Conservation (phyloP, 2,113 vertebrate species). For the Spilogale gracilis region DNA sequence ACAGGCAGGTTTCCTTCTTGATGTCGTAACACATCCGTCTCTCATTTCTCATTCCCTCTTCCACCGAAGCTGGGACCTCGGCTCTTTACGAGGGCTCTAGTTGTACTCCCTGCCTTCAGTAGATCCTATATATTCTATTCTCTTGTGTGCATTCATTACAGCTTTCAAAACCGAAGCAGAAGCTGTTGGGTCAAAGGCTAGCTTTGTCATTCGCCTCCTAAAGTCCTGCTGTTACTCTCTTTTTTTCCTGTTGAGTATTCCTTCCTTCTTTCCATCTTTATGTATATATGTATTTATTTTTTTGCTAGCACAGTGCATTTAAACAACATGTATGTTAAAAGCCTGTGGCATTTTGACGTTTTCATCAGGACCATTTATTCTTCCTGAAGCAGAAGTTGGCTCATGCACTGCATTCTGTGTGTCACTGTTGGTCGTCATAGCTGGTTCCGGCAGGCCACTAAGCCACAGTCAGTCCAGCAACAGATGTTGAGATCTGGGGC, state of each 20-base stretch:
- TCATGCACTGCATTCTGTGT: rapidly evolving
- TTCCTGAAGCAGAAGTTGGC: not conserved
- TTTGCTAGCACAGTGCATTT: not conserved
- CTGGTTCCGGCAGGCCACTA: not conserved
- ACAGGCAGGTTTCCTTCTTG: not conserved
- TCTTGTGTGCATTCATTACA: not conserved
- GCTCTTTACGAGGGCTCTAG: not conserved
- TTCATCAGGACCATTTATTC: not conserved
- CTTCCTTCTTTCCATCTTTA: not conserved
- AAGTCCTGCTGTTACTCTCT: not conserved
- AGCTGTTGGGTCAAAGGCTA: not conserved
- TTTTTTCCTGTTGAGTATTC: not conserved
- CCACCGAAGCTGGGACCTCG: not conserved
- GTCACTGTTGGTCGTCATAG: not conserved
- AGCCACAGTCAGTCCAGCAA: not conserved
- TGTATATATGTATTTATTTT: not conserved
- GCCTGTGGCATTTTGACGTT: not conserved
- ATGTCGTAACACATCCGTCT: not conserved
- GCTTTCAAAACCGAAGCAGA: not conserved
- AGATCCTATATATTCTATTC: rapidly evolving
- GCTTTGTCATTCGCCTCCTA: not conserved
- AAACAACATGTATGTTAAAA: not conserved
- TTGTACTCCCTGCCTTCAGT: not conserved
- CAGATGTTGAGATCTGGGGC: not conserved
- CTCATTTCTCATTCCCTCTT: not conserved